phyloP scores from a whole-genome alignment of 2,113 vertebrate genomes.

The Climacteris rufus region DNA sequence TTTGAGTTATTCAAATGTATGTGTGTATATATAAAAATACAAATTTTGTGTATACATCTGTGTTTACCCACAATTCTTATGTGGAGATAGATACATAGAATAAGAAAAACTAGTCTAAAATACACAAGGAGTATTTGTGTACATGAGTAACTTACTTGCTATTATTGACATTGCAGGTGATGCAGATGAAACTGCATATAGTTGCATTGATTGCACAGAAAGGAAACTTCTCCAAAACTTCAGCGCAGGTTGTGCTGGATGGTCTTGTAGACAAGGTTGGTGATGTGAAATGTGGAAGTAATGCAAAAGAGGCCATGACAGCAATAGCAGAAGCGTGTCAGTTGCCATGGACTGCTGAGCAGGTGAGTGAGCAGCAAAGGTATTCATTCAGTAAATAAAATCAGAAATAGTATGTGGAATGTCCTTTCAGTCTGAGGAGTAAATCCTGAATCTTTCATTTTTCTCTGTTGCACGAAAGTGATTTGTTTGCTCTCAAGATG shows the following conservation, averaged over 20 bases:
- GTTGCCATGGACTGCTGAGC: constrained; percentile 95
- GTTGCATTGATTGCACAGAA: constrained; percentile 90
- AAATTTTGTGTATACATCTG: background rate
- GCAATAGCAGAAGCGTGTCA: constrained; percentile 88
- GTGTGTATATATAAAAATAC: fast-evolving
- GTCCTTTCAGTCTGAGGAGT: background rate
- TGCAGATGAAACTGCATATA: constrained; percentile 96
- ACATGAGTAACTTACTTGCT: background rate
- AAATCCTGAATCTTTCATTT: background rate
- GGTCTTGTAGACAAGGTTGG: constrained; percentile 95
- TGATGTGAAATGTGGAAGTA: constrained; percentile 93
- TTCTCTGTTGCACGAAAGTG: background rate
- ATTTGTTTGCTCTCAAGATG: background rate
- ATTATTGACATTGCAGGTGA: constrained; percentile 78
- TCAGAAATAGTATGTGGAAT: background rate
- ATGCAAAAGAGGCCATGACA: constrained; percentile 91
- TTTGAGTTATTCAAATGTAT: background rate
- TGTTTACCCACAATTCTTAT: background rate
- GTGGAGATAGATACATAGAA: background rate
- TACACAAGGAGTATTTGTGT: fast-evolving
- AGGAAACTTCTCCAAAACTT: constrained; percentile 93
- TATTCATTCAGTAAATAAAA: background rate
- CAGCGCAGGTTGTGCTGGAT: constrained; percentile 88
- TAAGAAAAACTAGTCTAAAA: background rate
- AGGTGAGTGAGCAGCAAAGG: constrained; percentile 72